A percentile compares a stretch with the other conserved stretches of the same genome.
Evolutionary conservation across 2,797 vertebrate species (phyloP).

Genomic region (Muscicapa striata): DNA sequence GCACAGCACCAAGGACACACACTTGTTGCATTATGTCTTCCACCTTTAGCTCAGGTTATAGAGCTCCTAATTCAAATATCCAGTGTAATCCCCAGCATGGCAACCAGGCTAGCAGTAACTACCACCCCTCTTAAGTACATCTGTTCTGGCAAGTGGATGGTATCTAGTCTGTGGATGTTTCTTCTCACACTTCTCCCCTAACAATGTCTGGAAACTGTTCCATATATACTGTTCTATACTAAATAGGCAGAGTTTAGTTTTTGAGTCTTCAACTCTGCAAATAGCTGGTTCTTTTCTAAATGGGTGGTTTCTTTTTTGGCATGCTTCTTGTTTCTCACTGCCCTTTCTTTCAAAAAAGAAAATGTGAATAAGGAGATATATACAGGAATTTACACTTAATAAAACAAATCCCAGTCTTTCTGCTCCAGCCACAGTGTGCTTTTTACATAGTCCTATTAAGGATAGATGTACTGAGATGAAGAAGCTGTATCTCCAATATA

Average conservation of each 20-base stretch:
- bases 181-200: not conserved
- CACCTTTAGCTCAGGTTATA: not conserved
- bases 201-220: not conserved
- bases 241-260: not conserved
- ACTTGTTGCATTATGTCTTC: not conserved
- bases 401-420: not conserved
- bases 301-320: not conserved
- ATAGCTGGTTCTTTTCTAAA: not conserved
- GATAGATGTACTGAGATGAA: fast-evolving
- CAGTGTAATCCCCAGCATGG: fast-evolving
- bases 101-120: not conserved
- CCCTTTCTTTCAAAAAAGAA: not conserved
- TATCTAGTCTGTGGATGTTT: no score
- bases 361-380: not conserved
- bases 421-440: not conserved
- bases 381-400: not conserved
- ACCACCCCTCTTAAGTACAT: not conserved
- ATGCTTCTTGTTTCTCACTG: not conserved
- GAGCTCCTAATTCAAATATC: not conserved
- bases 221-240: not conserved
- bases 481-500: not conserved
- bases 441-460: not conserved
- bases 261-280: not conserved
- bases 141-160: not conserved
- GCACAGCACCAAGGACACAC: fast-evolving